Evolutionary conservation across 1,140 invertebrate species (phyloP), one percentile per base, ranked within the genome.

Genomic region (Branchinecta lynchi): DNA sequence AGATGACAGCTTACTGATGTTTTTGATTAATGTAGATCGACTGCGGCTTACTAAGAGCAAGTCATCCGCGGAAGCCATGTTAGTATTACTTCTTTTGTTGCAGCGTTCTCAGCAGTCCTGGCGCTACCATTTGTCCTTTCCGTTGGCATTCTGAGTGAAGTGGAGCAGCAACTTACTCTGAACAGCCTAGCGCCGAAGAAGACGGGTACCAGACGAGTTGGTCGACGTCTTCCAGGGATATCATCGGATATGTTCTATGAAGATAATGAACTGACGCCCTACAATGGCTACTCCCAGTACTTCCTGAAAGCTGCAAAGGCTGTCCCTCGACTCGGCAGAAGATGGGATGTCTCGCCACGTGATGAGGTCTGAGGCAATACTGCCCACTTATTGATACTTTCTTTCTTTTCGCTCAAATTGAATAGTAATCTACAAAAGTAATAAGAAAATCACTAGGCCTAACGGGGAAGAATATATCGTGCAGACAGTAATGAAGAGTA

Each of bases 291-390:
- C 17, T 60, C 51, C 12, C 51, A 60, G 51, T 60, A 60, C 17
- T 60, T 60, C 17, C 51, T 60, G 17, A 60, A 60, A 60, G 51
- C 51, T 15, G 51, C 51, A 60, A 60, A 60, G 51, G 51, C 51
- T 20, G 17, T 60, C 51, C 51, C 51, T 15, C 12, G 51, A 60
- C 17, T 60, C 12, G 51, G 51, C 12, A 60, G 51, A 20, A 60
- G 51, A 60, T 60, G 51, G 51, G 51, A 60, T 60, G 51, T 60
- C 17, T 60, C 51, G 12, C 51, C 51, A 60, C 51, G 51, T 15
- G 51, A 60, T 60, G 51, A 60, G 51, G 51, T 60, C 1, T 3
- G 51, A 32, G 32, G 32, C 1, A 32, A 32, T 32, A 1, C 5
- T 32, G 32, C 32, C 32, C 32, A 32, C 32, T 5, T 32, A 1